Base-by-base conservation (phyloP, 2,888 invertebrate species). In the Caenorhabditis drosophilae region DNA sequence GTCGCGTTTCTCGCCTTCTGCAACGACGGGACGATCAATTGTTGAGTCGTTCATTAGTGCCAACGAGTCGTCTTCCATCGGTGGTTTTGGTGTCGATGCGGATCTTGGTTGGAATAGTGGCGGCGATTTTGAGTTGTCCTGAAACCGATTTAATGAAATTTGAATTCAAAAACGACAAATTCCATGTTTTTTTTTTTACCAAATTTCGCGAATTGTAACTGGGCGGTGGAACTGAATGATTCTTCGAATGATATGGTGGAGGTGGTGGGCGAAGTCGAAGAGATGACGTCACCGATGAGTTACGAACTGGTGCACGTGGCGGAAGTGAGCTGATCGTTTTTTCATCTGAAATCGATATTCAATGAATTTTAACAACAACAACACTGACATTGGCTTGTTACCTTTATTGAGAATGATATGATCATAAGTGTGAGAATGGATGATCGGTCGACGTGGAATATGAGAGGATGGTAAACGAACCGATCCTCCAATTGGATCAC, bases 261-360 rank as follows among this genome's bases (percentile, higher is more conserved):
- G 73, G 73, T 4, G 74, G 74, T 9, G 64, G 74, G 12, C 67
- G 55, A 35, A 56, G 31, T 0, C 71, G 60, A 20, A 76, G 52
- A 4, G 67, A 67, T 1, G 73, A 70, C 0, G 76, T 70, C 0
- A 57, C 54, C 1, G 70, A 55, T 2, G 70, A 50, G 18, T 73
- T 73, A 6, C 76, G 63, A 11, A 73, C 44, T 6, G 73, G 76
- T 0, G 67, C 63, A 23, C 73, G 62, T 20, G 76, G 73, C n/a
- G 76, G 72, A 1, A 73, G 60, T 26, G 46, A 56, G 34, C 3
- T 54, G n/a, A 34, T n/a, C 6, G 59, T 46, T 38, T 64, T 57
- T 18, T 42, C 36, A 18, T 47, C 58, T 58, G 26, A 16, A 44
- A 35, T 16, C n/a, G n/a, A n/a, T n/a, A n/a, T n/a, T 15, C 15